These are phyloP conservation scores for Tragulus kanchil DNA, from an alignment of 2,113 vertebrate species.

Conservation along the genomic window DNA sequence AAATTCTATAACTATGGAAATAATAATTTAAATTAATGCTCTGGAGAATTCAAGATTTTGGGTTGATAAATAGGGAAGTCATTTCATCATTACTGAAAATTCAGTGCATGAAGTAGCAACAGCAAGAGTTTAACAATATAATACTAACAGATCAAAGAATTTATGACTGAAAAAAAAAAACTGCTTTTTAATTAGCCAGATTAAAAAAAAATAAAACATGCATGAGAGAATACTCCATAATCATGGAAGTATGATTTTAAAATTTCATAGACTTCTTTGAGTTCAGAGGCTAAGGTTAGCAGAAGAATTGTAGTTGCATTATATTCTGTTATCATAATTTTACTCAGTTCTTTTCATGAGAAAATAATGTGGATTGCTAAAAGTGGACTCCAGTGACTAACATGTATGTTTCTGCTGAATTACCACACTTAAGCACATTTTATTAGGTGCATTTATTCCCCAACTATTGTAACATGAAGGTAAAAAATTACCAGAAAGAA, in stretches of 20 bases:
- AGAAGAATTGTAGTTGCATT: conserved; percentile 75
- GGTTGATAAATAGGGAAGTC: conserved; percentile 8
- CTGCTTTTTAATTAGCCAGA: neutral
- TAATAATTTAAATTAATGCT: neutral
- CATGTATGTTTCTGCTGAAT: conserved; percentile 51
- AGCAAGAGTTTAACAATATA: neutral
- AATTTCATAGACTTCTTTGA: neutral
- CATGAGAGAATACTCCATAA: neutral
- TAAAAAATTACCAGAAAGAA: conserved; percentile 60
- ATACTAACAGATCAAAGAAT: neutral
- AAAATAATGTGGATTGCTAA: conserved; percentile 59
- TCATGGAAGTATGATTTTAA: conserved; percentile 12
- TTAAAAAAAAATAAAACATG: neutral
- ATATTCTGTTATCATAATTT: conserved; percentile 63
- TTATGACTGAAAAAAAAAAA: conserved; percentile 3
- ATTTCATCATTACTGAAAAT: conserved; percentile 1
- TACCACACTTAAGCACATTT: conserved; percentile 63
- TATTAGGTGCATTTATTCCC: conserved; percentile 25
- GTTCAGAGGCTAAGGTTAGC: conserved; percentile 62
- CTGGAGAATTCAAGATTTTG: neutral
- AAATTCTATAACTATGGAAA: conserved; percentile 57
- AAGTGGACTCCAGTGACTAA: conserved; percentile 41
- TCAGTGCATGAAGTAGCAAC: neutral
- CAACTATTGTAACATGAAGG: conserved; percentile 60
- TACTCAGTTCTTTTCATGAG: conserved; percentile 62